phyloP scores from a whole-genome alignment of 2,797 vertebrate species.

The Meda fulgida region DNA sequence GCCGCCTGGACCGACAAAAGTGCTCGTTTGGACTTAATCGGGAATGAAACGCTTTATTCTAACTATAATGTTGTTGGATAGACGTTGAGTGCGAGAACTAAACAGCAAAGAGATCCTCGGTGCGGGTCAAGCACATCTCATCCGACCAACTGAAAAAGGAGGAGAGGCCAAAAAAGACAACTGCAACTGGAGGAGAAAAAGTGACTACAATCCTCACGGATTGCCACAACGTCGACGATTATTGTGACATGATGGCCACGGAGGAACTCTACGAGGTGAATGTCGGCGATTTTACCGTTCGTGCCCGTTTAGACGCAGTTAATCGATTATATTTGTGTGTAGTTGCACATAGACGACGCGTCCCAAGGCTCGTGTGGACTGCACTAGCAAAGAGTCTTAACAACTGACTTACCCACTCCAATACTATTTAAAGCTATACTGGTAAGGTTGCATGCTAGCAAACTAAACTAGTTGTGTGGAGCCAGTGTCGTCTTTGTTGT shows the following conservation, averaged over 20 bases:
- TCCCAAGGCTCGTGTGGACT: constrained; percentile 26
- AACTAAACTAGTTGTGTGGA: constrained; percentile 6
- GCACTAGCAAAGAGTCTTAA: constrained; percentile 6
- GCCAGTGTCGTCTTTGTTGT: background rate
- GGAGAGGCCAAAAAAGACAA: constrained; percentile 55
- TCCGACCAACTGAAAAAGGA: constrained; percentile 48
- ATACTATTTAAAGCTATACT: background rate
- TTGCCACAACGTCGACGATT: constrained; percentile 50
- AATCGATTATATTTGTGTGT: constrained; percentile 45
- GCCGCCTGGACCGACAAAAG: constrained; percentile 26
- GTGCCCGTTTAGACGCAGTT: constrained; percentile 30
- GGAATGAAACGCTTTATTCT: background rate
- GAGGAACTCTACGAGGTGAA: constrained; percentile 80
- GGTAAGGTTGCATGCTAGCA: background rate
- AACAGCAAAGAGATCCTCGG: constrained; percentile 31
- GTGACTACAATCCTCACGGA: constrained; percentile 50
- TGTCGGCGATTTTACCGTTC: constrained; percentile 26
- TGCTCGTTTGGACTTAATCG: constrained; percentile 1
- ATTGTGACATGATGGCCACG: constrained; percentile 72
- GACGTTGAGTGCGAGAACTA: constrained; percentile 12
- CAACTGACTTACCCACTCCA: constrained; percentile 8
- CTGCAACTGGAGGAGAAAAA: constrained; percentile 51
- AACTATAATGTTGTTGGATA: constrained; percentile 21
- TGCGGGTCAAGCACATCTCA: constrained; percentile 48
- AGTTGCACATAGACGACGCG: constrained; percentile 21